Evolutionary conservation across 2,113 vertebrate genomes (phyloP).

Genomic region (Tetrao urogallus): DNA sequence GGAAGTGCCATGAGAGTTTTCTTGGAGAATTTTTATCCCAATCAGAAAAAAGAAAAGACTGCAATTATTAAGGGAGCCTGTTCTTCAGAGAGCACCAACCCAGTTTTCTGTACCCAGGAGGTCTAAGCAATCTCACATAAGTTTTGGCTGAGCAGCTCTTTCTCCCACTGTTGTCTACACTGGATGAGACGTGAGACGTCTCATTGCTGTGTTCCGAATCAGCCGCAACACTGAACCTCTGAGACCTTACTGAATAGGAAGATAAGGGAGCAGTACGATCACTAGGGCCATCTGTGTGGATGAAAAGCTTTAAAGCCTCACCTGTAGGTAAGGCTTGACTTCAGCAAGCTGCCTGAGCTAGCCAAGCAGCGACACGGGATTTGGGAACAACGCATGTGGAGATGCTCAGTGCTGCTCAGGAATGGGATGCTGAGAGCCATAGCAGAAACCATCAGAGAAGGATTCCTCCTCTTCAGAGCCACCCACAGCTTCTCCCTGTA

Average conservation of each 20-base stretch:
- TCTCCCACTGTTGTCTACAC: not conserved
- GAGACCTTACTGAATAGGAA: constrained; percentile 8
- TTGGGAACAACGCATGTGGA: not conserved
- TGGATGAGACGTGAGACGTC: not conserved
- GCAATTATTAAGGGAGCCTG: constrained; percentile 65
- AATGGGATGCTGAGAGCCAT: not conserved
- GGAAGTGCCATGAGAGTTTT: constrained; percentile 39
- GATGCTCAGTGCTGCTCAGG: not conserved
- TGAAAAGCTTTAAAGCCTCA: not conserved
- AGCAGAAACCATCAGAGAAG: not conserved
- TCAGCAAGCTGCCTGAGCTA: not conserved
- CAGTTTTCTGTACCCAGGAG: constrained; percentile 64
- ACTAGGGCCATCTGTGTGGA: not conserved
- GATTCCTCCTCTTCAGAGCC: constrained; percentile 7
- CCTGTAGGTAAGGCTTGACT: not conserved
- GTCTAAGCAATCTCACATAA: constrained; percentile 63
- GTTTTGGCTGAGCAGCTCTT: constrained; percentile 34
- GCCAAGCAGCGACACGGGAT: not conserved
- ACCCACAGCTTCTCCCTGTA: not conserved
- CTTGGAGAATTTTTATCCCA: constrained; percentile 50
- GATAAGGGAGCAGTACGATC: not conserved
- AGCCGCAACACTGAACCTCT: not conserved
- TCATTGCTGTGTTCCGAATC: not conserved
- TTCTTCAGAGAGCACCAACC: constrained; percentile 68
- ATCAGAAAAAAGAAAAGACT: constrained; percentile 33